Percentiles rank a stretch among this genome's conserved stretches.
Conservation (phyloP, 2,888 invertebrate species). For the Antheraea assamensis region DNA sequence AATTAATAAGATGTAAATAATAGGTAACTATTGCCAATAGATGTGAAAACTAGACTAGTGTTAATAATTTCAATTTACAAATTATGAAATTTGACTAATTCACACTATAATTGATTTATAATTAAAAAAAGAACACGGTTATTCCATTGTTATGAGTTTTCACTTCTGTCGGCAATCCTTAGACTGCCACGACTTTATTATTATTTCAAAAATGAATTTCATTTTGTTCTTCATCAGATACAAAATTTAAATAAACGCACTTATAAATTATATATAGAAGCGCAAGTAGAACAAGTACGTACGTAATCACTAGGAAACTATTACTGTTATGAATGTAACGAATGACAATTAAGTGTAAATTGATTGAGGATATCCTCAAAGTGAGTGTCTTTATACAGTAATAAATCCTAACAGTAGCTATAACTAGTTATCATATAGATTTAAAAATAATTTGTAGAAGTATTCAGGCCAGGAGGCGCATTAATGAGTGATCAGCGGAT, state of each 20-base stretch:
- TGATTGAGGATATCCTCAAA: slow-evolving; percentile 38
- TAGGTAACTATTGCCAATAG: too few relatives aligned
- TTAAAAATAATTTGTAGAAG: slow-evolving; percentile 6
- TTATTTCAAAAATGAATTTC: too few relatives aligned
- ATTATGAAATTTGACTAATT: too few relatives aligned
- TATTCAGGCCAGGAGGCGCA: not conserved
- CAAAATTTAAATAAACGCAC: not conserved
- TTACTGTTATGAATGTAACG: not conserved
- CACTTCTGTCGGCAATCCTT: too few relatives aligned
- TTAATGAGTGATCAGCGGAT: not conserved
- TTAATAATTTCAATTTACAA: too few relatives aligned
- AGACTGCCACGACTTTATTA: too few relatives aligned
- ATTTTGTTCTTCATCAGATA: too few relatives aligned
- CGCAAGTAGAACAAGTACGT: not conserved
- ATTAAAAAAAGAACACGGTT: too few relatives aligned
- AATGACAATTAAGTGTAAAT: slow-evolving; percentile 28
- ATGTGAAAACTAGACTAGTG: too few relatives aligned
- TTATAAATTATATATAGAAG: not conserved
- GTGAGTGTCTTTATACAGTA: slow-evolving; percentile 26
- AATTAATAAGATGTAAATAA: too few relatives aligned
- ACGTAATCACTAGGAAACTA: not conserved
- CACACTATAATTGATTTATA: too few relatives aligned
- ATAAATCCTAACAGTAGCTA: slow-evolving; percentile 29
- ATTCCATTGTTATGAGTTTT: too few relatives aligned
- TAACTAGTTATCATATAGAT: slow-evolving; percentile 9